phyloP scores from a whole-genome alignment of 35 echinoderm and acorn worm genomes.

The Nesometra sesokonis region DNA sequence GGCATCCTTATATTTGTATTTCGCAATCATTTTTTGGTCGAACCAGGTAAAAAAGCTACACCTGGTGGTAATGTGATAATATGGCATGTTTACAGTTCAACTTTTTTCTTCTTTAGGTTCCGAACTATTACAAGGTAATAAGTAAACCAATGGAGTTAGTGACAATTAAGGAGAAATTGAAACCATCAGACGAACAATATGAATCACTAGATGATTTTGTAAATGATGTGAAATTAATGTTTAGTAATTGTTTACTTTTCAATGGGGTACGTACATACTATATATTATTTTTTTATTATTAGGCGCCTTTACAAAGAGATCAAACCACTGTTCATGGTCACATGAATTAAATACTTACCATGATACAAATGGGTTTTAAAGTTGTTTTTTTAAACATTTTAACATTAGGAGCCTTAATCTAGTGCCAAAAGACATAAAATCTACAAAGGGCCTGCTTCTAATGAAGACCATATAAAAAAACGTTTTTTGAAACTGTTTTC shows the following conservation, averaged over 20 bases:
- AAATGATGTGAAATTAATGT: constrained; percentile 34
- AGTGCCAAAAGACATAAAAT: no score
- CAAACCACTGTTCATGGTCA: no score
- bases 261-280: constrained; percentile 38
- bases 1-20: no score
- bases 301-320: no score
- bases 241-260: constrained; percentile 40
- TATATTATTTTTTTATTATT: not conserved
- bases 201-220: constrained; percentile 32
- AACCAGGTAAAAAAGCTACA: not conserved
- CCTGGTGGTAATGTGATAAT: not conserved
- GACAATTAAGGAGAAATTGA: constrained; percentile 35
- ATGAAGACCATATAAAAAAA: no score
- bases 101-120: constrained; percentile 22
- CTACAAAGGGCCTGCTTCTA: no score
- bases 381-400: no score
- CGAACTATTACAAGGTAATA: constrained; percentile 42
- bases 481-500: no score
- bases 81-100: not conserved
- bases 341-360: not conserved
- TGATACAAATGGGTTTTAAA: not conserved
- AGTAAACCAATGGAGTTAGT: constrained; percentile 43
- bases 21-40: not conserved
- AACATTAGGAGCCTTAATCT: no score
- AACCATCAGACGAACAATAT: constrained; percentile 16